Conservation (phyloP, 2,888 invertebrate genomes). For the Bombylius major region DNA sequence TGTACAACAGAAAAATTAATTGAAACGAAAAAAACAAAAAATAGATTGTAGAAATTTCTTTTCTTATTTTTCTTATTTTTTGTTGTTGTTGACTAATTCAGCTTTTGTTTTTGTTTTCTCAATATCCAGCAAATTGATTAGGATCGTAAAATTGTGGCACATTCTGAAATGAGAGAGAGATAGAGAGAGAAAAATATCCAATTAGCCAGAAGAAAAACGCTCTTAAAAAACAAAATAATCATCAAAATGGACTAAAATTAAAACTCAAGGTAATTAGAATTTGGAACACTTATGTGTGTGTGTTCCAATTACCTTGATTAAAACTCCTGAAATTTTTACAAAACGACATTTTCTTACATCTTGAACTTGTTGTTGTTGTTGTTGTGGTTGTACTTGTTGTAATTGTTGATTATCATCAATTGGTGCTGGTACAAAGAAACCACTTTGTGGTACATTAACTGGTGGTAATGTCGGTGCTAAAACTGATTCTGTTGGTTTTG, state of each 20-base stretch:
- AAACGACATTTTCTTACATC: slow-evolving; percentile 10
- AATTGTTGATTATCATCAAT: slow-evolving; percentile 18
- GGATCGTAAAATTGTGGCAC: slow-evolving; percentile 21
- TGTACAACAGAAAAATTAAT: too few relatives aligned
- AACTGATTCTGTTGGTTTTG: slow-evolving; percentile 29
- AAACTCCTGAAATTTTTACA: too few relatives aligned
- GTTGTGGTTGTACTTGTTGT: slow-evolving; percentile 17
- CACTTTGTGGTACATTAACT: slow-evolving; percentile 29
- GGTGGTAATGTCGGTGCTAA: slow-evolving; percentile 34
- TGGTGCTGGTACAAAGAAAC: slow-evolving; percentile 30
- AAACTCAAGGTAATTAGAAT: too few relatives aligned
- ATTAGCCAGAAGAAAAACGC: too few relatives aligned
- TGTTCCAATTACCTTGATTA: too few relatives aligned
- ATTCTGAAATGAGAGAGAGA: slow-evolving; percentile 10
- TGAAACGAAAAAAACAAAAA: too few relatives aligned
- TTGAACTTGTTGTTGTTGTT: slow-evolving; percentile 18
- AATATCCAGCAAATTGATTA: slow-evolving; percentile 18
- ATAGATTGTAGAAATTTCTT: too few relatives aligned
- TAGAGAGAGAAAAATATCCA: too few relatives aligned
- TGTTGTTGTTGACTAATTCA: background rate
- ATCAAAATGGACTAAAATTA: too few relatives aligned
- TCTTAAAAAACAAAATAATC: too few relatives aligned
- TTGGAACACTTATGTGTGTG: too few relatives aligned
- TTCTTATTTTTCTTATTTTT: too few relatives aligned
- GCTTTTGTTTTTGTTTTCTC: background rate